These are phyloP conservation scores for Astyanax mexicanus DNA, from an alignment of 2,797 vertebrate genomes.

Conservation along the genomic window DNA sequence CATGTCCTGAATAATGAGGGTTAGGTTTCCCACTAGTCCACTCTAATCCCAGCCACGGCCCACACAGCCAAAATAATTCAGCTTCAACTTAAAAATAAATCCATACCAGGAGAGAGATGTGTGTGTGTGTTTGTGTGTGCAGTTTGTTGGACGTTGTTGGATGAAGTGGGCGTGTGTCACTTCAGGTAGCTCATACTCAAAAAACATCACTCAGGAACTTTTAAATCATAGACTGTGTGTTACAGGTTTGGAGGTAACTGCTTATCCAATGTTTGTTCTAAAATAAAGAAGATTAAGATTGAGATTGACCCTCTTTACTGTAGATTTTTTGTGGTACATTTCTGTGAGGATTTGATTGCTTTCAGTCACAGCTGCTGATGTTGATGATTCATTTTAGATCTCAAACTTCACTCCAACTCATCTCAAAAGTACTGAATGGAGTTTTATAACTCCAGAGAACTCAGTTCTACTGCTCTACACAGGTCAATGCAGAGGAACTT, in stretches of 20 bases:
- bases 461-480: neutral
- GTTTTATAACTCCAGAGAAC: neutral
- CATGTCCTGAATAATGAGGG: constrained; percentile 74
- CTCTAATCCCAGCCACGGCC: constrained; percentile 68
- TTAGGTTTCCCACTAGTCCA: constrained; percentile 72
- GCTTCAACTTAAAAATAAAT: constrained; percentile 78
- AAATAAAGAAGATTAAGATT: too few species aligned
- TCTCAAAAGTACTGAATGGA: neutral
- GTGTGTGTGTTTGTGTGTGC: neutral
- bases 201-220: neutral
- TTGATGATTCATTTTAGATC: neutral
- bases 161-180: constrained; percentile 6
- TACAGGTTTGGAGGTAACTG: too few species aligned
- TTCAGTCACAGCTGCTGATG: neutral
- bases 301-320: too few species aligned
- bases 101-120: constrained; percentile 12
- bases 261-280: neutral
- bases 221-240: too few species aligned
- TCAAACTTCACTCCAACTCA: neutral
- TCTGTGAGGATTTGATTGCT: neutral
- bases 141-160: neutral
- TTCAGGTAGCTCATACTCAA: neutral
- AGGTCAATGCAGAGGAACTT: neutral
- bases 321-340: neutral
- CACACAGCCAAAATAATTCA: constrained; percentile 79